Evolutionary conservation across 2,113 vertebrate species (phyloP), one percentile per base, ranked within the genome.

Genomic region (Nestor notabilis): DNA sequence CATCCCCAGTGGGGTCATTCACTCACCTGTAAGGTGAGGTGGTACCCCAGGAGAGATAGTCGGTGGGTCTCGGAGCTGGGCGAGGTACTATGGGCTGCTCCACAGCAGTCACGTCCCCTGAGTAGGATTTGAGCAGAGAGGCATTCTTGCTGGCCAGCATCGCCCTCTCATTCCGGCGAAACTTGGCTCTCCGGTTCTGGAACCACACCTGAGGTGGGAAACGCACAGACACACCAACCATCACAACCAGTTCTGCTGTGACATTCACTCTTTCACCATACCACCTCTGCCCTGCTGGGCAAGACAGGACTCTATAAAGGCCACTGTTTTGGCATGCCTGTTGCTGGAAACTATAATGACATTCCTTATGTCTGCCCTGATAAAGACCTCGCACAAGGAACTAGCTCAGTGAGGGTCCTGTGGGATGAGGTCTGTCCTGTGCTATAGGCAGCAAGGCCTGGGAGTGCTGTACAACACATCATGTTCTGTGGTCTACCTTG

Each of bases 141-240:
- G 99, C 99, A 2, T 99, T 99, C 95, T 99, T 99, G 97, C 99
- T 99, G 97, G 99, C 99, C 98, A 99, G 98, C 99, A 99, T 99
- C 81, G 99, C 99, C 77, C 99, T 97, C 98, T 99, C 99, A 1
- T 99, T 99, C 94, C 99, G 97, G 65, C 99, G 99, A 93, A 99
- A 99, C 97, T 99, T 99, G 37, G 99, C 99, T 96, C 99, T 98
- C 83, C 99, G 96, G 98, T 99, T 99, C 98, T 99, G 99, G 93
- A 99, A 99, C 99, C 99, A 99, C 82, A 99, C 99, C 99, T 99
- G 96, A 53, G 84, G 83, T 6, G 27, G 83, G 35, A 41, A 70
- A 44, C 7, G 12, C 49, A 75, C 24, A 74, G 60, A 65, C 5
- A 17, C 41, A 41, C 19, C 33, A 25, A 16, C 33, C 24, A 23